Evolutionary conservation across 2,113 vertebrate species (phyloP).

Genomic region (Chrysemys picta): DNA sequence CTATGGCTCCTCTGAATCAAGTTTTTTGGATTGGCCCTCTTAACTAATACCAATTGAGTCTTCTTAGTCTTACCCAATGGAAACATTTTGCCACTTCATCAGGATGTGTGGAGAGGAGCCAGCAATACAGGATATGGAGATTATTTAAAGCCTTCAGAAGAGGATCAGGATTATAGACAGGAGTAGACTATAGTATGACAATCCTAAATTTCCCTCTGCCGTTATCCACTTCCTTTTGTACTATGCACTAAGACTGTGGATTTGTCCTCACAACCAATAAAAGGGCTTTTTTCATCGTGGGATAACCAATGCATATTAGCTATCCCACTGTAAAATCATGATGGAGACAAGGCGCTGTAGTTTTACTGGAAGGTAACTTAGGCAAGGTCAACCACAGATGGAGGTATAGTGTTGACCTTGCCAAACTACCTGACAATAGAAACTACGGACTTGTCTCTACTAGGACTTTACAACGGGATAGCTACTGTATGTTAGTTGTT

Average conservation of each 20-base stretch:
- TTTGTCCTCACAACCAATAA: background rate
- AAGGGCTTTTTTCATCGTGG: background rate
- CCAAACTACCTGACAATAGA: background rate
- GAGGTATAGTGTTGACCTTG: background rate
- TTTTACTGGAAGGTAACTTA: background rate
- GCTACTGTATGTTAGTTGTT: background rate
- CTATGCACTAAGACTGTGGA: background rate
- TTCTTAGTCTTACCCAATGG: background rate
- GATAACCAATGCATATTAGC: background rate
- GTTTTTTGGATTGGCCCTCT: background rate
- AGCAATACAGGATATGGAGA: background rate
- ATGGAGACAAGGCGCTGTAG: background rate
- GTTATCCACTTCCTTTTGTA: background rate
- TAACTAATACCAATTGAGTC: background rate
- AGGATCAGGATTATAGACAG: background rate
- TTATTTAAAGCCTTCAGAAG: background rate
- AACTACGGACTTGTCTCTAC: background rate
- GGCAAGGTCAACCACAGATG: background rate
- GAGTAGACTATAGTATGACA: background rate
- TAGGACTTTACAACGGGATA: background rate
- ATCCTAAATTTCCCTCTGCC: background rate
- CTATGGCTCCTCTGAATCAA: background rate
- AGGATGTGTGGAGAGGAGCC: background rate
- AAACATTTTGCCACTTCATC: background rate
- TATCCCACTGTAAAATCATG: background rate